Conservation (phyloP, 2,888 invertebrate species). For the Caenorhabditis sp. region DNA sequence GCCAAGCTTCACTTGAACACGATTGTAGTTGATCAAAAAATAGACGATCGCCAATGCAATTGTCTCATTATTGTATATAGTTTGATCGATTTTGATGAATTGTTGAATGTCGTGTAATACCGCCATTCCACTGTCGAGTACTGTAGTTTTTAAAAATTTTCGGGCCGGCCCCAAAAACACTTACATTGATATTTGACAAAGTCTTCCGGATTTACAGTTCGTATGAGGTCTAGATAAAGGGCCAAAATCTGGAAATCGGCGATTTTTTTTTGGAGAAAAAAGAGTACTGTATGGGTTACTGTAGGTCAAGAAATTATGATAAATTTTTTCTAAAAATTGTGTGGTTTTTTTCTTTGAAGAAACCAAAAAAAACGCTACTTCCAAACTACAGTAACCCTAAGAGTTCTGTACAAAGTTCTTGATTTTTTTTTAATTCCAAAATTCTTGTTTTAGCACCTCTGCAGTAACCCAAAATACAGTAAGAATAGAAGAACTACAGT, state of each 20-base stretch:
- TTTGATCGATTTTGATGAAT: not conserved
- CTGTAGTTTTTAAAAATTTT: not conserved
- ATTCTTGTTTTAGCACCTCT: no score
- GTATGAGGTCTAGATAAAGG: constrained; percentile 23
- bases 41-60: not conserved
- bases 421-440: not conserved
- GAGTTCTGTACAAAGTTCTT: no score
- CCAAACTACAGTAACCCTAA: no score
- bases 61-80: not conserved
- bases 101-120: constrained; percentile 25
- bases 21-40: not conserved
- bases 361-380: no score
- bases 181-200: constrained; percentile 15
- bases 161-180: no score
- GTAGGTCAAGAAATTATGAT: no score
- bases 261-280: no score
- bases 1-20: not conserved
- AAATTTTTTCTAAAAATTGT: no score
- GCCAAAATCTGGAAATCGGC: constrained; percentile 27
- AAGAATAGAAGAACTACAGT: no score
- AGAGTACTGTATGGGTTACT: not conserved
- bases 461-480: no score
- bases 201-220: constrained; percentile 21
- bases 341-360: no score
- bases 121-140: constrained; percentile 27